Evolutionary conservation across 1,140 invertebrate genomes (phyloP).

Genomic region (Mesaphorura yosii): DNA sequence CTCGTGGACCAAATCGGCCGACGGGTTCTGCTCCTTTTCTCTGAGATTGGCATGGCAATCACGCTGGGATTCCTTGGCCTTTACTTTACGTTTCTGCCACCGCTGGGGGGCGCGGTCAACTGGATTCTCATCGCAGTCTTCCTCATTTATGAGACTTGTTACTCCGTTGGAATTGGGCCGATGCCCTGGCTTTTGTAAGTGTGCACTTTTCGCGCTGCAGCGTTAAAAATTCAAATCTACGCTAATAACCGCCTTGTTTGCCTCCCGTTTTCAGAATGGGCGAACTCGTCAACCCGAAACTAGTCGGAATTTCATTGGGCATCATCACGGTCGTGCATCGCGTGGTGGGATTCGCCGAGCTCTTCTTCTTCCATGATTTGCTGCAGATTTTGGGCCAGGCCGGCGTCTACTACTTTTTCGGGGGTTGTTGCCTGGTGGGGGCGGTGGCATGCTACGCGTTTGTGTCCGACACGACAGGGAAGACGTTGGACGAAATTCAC

Average conservation of each 20-base stretch:
- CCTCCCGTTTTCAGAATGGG: slow-evolving; percentile 40
- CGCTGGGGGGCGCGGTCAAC: no score
- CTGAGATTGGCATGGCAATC: slow-evolving; percentile 30
- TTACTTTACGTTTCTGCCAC: slow-evolving; percentile 22
- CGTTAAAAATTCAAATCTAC: no score
- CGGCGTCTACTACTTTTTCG: not conserved
- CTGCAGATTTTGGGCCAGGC: slow-evolving; percentile 32
- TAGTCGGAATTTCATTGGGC: slow-evolving; percentile 20
- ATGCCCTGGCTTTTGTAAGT: no score
- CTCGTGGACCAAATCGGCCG: slow-evolving; percentile 38
- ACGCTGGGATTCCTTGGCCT: slow-evolving; percentile 23
- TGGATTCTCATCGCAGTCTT: no score
- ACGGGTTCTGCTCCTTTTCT: slow-evolving; percentile 36
- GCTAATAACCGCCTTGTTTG: no score
- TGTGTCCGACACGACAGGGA: not conserved
- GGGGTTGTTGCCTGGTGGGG: not conserved
- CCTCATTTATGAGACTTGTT: no score
- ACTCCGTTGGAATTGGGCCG: slow-evolving; percentile 31
- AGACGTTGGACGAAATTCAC: slow-evolving; percentile 3
- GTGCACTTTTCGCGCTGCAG: no score
- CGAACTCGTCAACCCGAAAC: slow-evolving; percentile 38
- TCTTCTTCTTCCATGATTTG: slow-evolving; percentile 39
- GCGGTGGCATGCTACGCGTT: not conserved
- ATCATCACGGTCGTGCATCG: not conserved
- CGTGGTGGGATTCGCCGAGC: slow-evolving; percentile 33